Base-by-base conservation (phyloP, 2,113 vertebrate species). In the Acanthochromis polyacanthus region DNA sequence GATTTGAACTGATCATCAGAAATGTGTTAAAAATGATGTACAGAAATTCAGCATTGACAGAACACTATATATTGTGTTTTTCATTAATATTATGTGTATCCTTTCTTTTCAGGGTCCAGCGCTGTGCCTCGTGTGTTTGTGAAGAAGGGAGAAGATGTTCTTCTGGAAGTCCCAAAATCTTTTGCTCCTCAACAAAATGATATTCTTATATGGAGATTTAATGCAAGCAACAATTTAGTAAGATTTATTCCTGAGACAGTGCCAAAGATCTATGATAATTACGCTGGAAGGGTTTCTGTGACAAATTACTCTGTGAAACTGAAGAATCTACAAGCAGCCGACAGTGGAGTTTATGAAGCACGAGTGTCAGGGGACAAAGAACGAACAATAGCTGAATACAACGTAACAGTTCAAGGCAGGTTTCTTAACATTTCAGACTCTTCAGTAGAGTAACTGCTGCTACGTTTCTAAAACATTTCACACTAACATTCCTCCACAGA, bases 291-390 rank as follows among this genome's bases (percentile, higher is more conserved):
- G 9, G 1, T 38, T 6, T 0, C 2, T 50, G 23, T 0, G 14
- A 1, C 6, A 16, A 76, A n/a, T 1, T 57, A 22, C 43, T 76
- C 71, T n/a, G 1, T 86, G 19, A 72, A 11, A 52, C 0, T 87
- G 17, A 84, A 69, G 57, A 51, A 72, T 62, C 14, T 81, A 0
- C 38, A 59, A 16, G 0, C 63, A 3, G 0, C n/a, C 3, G 51
- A 84, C 57, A 81, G 45, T 60, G 85, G 85, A 71, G 19, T 60
- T 63, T 87, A 84, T 53, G 7, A 14, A 32, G 72, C 48, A 46
- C 0, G 0, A 4, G 3, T 17, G 10, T 0, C 0, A 0, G 1
- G 0, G 0, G 0, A 0, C 20, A 0, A 3, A 22, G 0, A 43
- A 0, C 0, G 1, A 57, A 17, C 0, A 51, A 0, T 66, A 3